Percentiles rank a stretch among this genome's conserved stretches.
phyloP scores from a whole-genome alignment of 2,797 vertebrate species.

The Zenarchopterus dispar region DNA sequence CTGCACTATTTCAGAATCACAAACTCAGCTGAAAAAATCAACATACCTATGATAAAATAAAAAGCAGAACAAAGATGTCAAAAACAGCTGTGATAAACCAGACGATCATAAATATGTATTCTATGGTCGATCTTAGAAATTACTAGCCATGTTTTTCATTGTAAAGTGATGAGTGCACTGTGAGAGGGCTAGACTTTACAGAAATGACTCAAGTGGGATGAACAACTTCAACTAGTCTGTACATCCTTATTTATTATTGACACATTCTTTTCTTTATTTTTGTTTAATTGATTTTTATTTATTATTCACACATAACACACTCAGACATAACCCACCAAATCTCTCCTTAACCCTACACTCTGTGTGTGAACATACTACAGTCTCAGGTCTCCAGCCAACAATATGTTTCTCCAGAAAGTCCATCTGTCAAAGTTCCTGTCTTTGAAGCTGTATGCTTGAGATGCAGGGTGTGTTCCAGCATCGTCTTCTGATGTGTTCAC shows the following conservation, averaged over 20 bases:
- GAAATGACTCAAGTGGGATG: slow-evolving; percentile 16
- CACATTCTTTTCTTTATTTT: no score
- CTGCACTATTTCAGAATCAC: no score
- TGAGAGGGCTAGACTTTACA: slow-evolving; percentile 1
- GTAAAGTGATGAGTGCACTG: slow-evolving; percentile 12
- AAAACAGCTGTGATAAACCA: no score
- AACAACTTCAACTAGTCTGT: slow-evolving; percentile 17
- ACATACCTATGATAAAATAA: no score
- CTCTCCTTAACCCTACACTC: slow-evolving; percentile 30
- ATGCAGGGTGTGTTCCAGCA: not conserved
- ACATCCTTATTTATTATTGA: slow-evolving; percentile 27
- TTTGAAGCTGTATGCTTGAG: slow-evolving; percentile 11
- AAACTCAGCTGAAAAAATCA: no score
- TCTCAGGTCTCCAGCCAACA: slow-evolving; percentile 34
- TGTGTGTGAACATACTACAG: slow-evolving; percentile 20
- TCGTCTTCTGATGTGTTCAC: slow-evolving; percentile 8
- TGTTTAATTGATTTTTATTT: slow-evolving; percentile 12
- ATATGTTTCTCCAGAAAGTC: slow-evolving; percentile 25
- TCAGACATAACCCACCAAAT: slow-evolving; percentile 37
- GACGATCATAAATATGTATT: not conserved
- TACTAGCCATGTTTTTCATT: not conserved
- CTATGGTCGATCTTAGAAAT: not conserved
- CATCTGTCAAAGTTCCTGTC: slow-evolving; percentile 16
- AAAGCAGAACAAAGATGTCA: no score
- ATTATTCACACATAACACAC: slow-evolving; percentile 19